These are phyloP conservation scores for Spatula versicolor DNA, from an alignment of 2,797 vertebrate species.

Conservation along the genomic window DNA sequence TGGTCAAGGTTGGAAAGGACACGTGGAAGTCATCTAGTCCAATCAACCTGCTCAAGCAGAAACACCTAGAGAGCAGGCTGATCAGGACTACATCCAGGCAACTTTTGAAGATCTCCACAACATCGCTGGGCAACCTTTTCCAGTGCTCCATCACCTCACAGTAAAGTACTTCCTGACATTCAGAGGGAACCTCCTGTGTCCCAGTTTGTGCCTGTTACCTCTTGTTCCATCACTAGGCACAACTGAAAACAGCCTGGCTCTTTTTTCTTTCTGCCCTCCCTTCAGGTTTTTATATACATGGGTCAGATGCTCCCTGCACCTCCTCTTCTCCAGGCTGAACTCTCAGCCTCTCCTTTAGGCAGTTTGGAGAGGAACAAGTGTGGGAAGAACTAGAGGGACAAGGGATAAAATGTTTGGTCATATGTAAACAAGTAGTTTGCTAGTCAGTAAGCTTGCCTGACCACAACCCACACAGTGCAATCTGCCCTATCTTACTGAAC, in stretches of 20 bases:
- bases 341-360: background rate
- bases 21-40: too few species aligned
- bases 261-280: too few species aligned
- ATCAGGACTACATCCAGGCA: background rate
- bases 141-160: background rate
- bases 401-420: background rate
- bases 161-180: background rate
- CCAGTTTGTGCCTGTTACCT: background rate
- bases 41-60: too few species aligned
- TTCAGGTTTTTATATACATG: too few species aligned
- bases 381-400: background rate
- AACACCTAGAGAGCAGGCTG: background rate
- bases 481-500: background rate
- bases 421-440: background rate
- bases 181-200: background rate
- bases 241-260: too few species aligned
- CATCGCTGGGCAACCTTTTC: background rate
- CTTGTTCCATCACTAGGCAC: background rate
- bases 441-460: background rate
- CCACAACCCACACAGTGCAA: background rate
- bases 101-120: background rate
- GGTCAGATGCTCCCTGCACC: too few species aligned
- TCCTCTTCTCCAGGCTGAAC: background rate
- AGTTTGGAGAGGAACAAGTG: background rate
- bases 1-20: too few species aligned